A percentile compares a stretch with the other conserved stretches of the same genome.
Evolutionary conservation across 1,140 invertebrate species (phyloP).

Genomic region (Drosophila suzukii): DNA sequence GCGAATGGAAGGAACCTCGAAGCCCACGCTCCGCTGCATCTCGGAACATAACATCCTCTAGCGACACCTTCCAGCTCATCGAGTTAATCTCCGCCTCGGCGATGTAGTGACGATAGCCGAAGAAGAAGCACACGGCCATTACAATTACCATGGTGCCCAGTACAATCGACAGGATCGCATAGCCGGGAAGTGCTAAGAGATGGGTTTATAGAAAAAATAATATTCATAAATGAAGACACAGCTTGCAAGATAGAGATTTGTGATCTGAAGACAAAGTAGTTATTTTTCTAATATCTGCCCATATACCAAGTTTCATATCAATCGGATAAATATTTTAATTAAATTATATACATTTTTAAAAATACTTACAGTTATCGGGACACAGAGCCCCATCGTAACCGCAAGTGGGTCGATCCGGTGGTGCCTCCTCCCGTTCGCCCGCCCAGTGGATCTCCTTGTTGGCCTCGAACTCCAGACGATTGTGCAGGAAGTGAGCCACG

Average conservation of each 20-base stretch:
- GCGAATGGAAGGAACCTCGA: constrained; percentile 88
- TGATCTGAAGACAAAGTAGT: too few relatives aligned
- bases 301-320: neutral
- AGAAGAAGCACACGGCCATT: constrained; percentile 89
- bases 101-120: constrained; percentile 92
- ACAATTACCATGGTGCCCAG: constrained; percentile 91
- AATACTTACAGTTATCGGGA: constrained; percentile 88
- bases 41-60: constrained; percentile 89
- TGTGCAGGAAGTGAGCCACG: constrained; percentile 80
- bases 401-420: constrained; percentile 94
- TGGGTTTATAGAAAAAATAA: too few relatives aligned
- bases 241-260: too few relatives aligned
- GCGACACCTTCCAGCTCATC: constrained; percentile 97
- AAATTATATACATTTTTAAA: neutral
- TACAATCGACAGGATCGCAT: constrained; percentile 94
- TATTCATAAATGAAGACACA: too few relatives aligned
- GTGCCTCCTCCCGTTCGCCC: constrained; percentile 89
- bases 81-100: constrained; percentile 96
- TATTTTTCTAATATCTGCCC: neutral
- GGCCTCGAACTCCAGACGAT: constrained; percentile 87
- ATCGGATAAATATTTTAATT: neutral
- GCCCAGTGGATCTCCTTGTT: constrained; percentile 94
- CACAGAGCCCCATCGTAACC: constrained; percentile 97
- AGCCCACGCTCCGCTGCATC: constrained; percentile 85
- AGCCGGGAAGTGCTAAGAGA: constrained; percentile 90